Conservation (phyloP, 2,113 vertebrate species). For the Ceuthmochares aereus region DNA sequence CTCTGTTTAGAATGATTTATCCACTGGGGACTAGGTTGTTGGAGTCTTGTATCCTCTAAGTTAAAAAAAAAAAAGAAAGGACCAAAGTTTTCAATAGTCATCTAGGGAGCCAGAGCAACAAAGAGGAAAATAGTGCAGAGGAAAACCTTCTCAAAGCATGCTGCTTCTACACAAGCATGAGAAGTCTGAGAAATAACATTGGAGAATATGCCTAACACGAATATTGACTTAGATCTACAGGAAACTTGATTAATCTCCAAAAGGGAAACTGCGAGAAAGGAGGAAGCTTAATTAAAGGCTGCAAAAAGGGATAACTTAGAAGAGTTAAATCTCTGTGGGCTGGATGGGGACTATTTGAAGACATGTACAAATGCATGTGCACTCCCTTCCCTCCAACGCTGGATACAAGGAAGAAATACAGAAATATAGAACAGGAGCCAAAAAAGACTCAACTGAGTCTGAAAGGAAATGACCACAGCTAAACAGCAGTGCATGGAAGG, state of each 20-base stretch:
- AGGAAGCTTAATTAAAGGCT: neutral
- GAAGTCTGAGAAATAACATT: neutral
- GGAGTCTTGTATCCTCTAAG: neutral
- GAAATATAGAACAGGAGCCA: neutral
- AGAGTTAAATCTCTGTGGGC: neutral
- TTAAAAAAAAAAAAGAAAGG: neutral
- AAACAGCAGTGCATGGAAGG: neutral
- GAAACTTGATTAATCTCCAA: slow-evolving; percentile 1
- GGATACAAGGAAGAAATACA: neutral
- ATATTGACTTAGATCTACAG: neutral
- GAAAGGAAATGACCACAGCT: neutral
- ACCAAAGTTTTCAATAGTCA: neutral
- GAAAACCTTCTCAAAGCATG: neutral
- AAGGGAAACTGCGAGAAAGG: neutral
- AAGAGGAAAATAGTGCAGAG: neutral
- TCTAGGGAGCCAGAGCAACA: neutral
- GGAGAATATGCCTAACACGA: neutral
- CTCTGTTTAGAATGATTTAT: neutral
- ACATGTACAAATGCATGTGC: neutral
- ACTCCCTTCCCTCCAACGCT: neutral
- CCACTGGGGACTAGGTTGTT: neutral
- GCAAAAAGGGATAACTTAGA: neutral
- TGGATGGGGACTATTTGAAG: neutral
- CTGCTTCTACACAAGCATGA: neutral
- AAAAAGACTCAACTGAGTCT: neutral